These are phyloP conservation scores for Podocnemis expansa DNA, from an alignment of 2,113 vertebrate genomes.

Conservation along the genomic window DNA sequence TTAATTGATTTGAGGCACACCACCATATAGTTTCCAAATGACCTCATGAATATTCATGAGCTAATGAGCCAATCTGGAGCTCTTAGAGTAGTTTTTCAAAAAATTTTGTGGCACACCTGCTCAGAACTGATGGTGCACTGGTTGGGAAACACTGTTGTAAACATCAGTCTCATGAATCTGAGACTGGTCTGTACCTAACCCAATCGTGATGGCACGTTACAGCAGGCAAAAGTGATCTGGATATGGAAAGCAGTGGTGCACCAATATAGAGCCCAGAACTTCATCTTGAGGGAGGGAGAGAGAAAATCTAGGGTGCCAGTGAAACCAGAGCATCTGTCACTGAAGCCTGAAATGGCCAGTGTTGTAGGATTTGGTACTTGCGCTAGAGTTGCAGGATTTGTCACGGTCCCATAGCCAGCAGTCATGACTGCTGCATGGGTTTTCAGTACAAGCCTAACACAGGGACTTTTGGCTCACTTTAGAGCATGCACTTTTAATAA, in stretches of 20 bases:
- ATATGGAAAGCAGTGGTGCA: neutral
- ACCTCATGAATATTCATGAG: too few species aligned
- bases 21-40: too few species aligned
- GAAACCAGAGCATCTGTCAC: neutral
- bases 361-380: conserved; percentile 50
- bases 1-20: too few species aligned
- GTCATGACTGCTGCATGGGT: conserved; percentile 55
- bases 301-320: conserved; percentile 15
- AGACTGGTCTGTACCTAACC: neutral
- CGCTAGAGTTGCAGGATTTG: conserved; percentile 66
- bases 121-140: too few species aligned
- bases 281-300: neutral
- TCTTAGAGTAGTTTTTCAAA: too few species aligned
- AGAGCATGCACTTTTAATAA: conserved; percentile 64
- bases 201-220: neutral
- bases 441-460: conserved; percentile 60
- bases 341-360: conserved; percentile 39
- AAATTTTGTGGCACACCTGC: too few species aligned
- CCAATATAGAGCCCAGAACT: neutral
- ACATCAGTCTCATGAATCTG: rapidly evolving
- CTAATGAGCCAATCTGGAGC: too few species aligned
- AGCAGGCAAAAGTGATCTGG: neutral
- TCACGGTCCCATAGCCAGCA: conserved; percentile 46
- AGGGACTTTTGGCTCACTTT: conserved; percentile 64
- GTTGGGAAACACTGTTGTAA: too few species aligned